A percentile compares a stretch with the other conserved stretches of the same genome.
Evolutionary conservation across 2,113 vertebrate species (phyloP).

Genomic region (Vidua macroura): DNA sequence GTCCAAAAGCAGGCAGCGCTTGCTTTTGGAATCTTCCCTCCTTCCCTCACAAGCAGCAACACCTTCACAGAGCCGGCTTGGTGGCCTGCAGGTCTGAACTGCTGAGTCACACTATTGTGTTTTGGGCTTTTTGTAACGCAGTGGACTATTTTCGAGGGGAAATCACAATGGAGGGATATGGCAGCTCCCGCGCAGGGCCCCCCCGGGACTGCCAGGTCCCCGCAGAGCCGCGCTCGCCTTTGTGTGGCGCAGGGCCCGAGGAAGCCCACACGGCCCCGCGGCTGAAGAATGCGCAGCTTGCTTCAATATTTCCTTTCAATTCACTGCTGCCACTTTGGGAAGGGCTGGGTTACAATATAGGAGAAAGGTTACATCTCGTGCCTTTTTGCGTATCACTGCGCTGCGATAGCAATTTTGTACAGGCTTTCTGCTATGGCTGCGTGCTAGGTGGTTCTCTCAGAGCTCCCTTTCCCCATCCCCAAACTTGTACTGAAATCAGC

Average conservation of each 20-base stretch:
- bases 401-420: neutral
- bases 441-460: neutral
- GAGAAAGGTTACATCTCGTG: constrained; percentile 41
- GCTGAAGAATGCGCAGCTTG: constrained; percentile 20
- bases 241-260: neutral
- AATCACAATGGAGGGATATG: constrained; percentile 50
- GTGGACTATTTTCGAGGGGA: neutral
- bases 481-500: neutral
- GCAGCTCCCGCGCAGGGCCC: neutral
- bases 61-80: neutral
- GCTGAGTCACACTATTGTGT: constrained; percentile 52
- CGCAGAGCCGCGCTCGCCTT: neutral
- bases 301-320: constrained; percentile 49
- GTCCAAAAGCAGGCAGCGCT: neutral
- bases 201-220: neutral
- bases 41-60: neutral
- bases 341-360: constrained; percentile 5
- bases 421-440: neutral
- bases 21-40: neutral
- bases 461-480: neutral
- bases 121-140: constrained; percentile 24
- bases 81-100: neutral
- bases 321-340: constrained; percentile 14
- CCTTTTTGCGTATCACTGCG: neutral
- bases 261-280: neutral